phyloP scores from a whole-genome alignment of 2,888 invertebrate species.

The Drosophila limbata region DNA sequence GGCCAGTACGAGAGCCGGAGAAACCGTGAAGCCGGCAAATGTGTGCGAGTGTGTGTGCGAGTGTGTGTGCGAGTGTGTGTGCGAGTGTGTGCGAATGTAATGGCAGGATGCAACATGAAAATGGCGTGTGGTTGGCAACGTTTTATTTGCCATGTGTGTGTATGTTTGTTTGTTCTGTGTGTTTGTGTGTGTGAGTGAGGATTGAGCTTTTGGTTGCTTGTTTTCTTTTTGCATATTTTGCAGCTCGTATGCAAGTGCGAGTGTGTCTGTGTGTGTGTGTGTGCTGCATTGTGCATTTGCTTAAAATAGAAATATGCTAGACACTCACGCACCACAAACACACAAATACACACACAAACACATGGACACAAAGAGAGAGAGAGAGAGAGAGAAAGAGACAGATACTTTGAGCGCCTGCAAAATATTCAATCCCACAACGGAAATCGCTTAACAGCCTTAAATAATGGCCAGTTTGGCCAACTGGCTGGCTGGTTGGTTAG shows the following conservation, averaged over 20 bases:
- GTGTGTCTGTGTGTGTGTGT: slow-evolving; percentile 19
- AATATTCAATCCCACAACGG: slow-evolving; percentile 74
- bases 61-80: slow-evolving; percentile 25
- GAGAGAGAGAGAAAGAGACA: not conserved
- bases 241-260: slow-evolving; percentile 9
- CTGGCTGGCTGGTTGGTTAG: slow-evolving; percentile 4
- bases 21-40: slow-evolving; percentile 51
- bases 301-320: slow-evolving; percentile 77
- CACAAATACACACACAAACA: slow-evolving; percentile 8
- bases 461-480: slow-evolving; percentile 45
- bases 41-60: slow-evolving; percentile 27
- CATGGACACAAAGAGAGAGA: not conserved
- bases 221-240: slow-evolving; percentile 24
- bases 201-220: slow-evolving; percentile 42
- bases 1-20: slow-evolving; percentile 45
- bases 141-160: slow-evolving; percentile 64
- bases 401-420: slow-evolving; percentile 21
- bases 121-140: slow-evolving; percentile 77
- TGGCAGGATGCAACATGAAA: slow-evolving; percentile 80
- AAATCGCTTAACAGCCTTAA: slow-evolving; percentile 72
- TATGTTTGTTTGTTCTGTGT: slow-evolving; percentile 8
- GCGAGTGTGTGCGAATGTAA: slow-evolving; percentile 49
- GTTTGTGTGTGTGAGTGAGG: slow-evolving; percentile 16
- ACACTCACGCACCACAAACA: slow-evolving; percentile 54
- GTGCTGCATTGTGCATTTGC: slow-evolving; percentile 64